phyloP scores from a whole-genome alignment of 2,888 invertebrate genomes.

The Amiota minor region DNA sequence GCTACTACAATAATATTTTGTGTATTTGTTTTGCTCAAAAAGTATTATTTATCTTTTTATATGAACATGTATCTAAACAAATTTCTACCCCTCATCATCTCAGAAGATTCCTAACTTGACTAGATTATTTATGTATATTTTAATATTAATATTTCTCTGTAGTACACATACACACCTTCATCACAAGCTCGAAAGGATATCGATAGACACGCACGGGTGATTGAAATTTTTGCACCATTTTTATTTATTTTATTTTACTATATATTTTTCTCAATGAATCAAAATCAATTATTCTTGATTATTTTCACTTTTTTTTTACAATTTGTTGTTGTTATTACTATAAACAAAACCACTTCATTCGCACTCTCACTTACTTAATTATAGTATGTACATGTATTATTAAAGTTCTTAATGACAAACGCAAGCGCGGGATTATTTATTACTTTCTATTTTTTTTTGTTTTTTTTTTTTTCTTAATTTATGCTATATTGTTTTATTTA shows the following conservation, averaged over 20 bases:
- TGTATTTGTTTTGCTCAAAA: too few relatives aligned
- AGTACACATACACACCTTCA: slow-evolving; percentile 85
- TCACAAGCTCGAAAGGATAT: slow-evolving; percentile 94
- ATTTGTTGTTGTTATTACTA: slow-evolving; percentile 18
- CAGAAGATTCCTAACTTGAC: slow-evolving; percentile 13
- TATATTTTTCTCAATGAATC: slow-evolving; percentile 17
- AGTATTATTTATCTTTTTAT: too few relatives aligned
- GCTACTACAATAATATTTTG: too few relatives aligned
- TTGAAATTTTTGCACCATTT: slow-evolving; percentile 96
- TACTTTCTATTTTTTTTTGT: background rate
- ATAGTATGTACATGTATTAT: background rate
- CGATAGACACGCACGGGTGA: slow-evolving; percentile 96
- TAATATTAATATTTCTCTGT: too few relatives aligned
- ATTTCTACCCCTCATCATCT: background rate
- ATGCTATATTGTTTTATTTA: slow-evolving; percentile 3
- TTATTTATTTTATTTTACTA: slow-evolving; percentile 35
- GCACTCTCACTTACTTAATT: background rate
- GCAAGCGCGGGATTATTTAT: background rate
- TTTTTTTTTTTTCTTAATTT: background rate
- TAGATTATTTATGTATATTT: background rate
- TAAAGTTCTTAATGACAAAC: background rate
- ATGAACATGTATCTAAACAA: too few relatives aligned
- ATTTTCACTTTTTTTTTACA: slow-evolving; percentile 51
- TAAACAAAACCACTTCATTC: background rate
- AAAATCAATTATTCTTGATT: slow-evolving; percentile 47